Base-by-base conservation (phyloP, 2,888 invertebrate species). In the Troides helena region DNA sequence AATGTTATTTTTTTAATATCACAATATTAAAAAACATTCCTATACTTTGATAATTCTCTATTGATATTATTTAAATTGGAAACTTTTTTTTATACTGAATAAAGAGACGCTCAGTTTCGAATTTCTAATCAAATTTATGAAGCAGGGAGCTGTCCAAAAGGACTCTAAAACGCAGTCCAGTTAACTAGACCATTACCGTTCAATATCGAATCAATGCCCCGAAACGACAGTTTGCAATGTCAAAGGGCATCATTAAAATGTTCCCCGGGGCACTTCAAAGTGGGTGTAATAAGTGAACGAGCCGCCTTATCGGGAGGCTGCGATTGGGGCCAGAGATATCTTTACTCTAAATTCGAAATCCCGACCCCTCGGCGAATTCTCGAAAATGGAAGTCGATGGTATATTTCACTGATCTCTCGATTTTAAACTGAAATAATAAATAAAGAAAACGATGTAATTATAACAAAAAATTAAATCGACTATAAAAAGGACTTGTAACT, bases 171-270 rank as follows among this genome's bases (percentile, higher is more conserved):
- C 62, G 71, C 71, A 74, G 74, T 75, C 72, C 72, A 74, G 76
- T 74, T 73, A 74, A 76, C 77, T 80, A 66, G 56, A 39, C 69
- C 80, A 81, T 83, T 82, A 81, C 77, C 79, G 78, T 80, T 80
- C 77, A 76, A 79, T 80, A 82, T 80, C 79, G 78, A 84, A 82
- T 84, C 81, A 81, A 74, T 75, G 75, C 71, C 76, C 73, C 75
- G 75, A 74, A 77, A 80, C 66, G 69, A 81, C 77, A 77, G 81
- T 82, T 78, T 73, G 76, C 72, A 80, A 83, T 82, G 83, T 82
- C 82, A 84, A 84, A 84, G 69, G 81, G 77, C 76, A 76, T 83
- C 82, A 81, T 86, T 86, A 85, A 83, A 85, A 84, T 80, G 77
- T 83, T 76, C 78, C 69, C 69, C 72, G 74, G 75, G 77, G 77